A percentile compares a stretch with the other conserved stretches of the same genome.
phyloP scores from a whole-genome alignment of 2,888 invertebrate species.

The Pegoplata infirma region DNA sequence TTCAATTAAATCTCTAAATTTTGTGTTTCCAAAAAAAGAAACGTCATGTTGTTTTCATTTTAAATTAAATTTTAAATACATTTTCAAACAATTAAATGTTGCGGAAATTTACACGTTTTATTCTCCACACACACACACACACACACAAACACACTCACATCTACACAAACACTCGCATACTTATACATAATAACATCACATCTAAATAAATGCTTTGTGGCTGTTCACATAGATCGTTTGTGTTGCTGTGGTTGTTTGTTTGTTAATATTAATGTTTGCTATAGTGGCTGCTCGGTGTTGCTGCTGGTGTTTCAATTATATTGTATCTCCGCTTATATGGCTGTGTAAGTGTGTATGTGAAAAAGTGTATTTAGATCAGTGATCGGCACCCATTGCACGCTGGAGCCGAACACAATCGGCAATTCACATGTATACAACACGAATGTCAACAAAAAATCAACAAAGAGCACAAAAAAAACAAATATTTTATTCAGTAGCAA shows the following conservation, averaged over 20 bases:
- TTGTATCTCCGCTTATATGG: neutral
- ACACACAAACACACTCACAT: neutral
- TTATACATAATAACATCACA: neutral
- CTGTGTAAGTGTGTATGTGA: neutral
- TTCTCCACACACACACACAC: neutral
- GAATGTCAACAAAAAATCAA: too few species aligned
- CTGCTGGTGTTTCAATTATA: slow-evolving; percentile 26
- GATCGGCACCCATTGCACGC: too few species aligned
- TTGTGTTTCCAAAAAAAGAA: neutral
- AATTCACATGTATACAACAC: too few species aligned
- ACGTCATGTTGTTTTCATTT: neutral
- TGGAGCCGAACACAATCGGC: too few species aligned
- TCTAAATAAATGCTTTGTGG: slow-evolving; percentile 10
- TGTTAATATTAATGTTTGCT: neutral
- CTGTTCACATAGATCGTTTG: neutral
- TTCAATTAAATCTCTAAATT: too few species aligned
- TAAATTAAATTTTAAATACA: neutral
- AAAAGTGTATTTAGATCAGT: slow-evolving; percentile 21
- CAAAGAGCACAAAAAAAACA: too few species aligned
- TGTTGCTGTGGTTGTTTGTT: neutral
- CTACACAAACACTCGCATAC: too few species aligned
- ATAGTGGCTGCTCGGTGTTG: neutral
- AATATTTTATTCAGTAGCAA: too few species aligned
- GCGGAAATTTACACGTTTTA: slow-evolving; percentile 8
- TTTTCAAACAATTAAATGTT: slow-evolving; percentile 28